Evolutionary conservation across 2,888 invertebrate species (phyloP).

Genomic region (Athalia circularis): DNA sequence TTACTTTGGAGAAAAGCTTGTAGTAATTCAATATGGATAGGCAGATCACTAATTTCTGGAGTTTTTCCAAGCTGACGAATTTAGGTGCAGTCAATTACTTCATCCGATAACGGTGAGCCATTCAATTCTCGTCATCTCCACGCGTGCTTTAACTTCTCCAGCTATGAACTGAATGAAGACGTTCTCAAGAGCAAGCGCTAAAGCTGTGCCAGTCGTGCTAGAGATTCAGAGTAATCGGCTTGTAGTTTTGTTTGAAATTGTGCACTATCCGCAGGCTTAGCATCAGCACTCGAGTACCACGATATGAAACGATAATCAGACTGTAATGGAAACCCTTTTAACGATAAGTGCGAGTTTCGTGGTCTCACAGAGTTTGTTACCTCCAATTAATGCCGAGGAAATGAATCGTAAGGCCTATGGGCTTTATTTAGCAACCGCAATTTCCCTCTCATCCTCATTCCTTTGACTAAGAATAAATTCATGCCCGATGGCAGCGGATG

Average conservation of each 20-base stretch:
- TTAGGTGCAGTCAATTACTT: no score
- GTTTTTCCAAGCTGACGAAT: no score
- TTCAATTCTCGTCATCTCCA: neutral
- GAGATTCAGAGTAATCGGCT: conserved; percentile 7
- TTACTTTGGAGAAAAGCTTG: conserved; percentile 1
- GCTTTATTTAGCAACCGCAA: neutral
- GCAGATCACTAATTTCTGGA: neutral
- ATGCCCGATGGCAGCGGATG: neutral
- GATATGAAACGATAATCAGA: neutral
- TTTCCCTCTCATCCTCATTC: neutral
- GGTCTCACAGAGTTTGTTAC: neutral
- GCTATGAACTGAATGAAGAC: conserved; percentile 22
- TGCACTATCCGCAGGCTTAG: neutral
- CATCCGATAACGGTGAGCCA: no score
- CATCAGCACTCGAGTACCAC: neutral
- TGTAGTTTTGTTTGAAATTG: conserved; percentile 1
- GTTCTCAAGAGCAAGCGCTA: neutral
- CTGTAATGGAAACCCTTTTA: neutral
- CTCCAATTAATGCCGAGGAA: neutral
- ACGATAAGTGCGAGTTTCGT: neutral
- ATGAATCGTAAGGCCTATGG: neutral
- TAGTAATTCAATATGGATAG: conserved; percentile 12
- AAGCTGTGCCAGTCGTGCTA: neutral
- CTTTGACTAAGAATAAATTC: conserved; percentile 5
- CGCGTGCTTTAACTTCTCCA: neutral